Conservation (phyloP, 2,888 invertebrate species). For the Polydrusus pterygomalis region DNA sequence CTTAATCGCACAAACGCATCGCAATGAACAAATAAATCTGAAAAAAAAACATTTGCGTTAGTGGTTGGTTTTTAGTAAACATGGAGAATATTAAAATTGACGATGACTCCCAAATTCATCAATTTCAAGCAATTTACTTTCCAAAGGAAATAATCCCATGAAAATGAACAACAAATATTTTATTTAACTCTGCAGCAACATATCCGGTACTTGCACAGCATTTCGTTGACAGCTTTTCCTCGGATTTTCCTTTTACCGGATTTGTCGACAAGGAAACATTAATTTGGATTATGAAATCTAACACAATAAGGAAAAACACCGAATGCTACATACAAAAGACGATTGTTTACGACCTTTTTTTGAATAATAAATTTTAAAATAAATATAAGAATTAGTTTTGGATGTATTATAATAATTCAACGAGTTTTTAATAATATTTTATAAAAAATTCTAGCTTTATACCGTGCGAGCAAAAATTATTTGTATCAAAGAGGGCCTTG, state of each 20-base stretch:
- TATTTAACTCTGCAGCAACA: conserved; percentile 47
- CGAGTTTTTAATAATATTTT: no score
- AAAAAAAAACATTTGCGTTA: no score
- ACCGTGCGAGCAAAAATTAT: no score
- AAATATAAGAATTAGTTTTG: background rate
- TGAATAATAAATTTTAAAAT: conserved; percentile 1
- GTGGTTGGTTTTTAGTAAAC: no score
- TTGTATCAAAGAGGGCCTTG: no score
- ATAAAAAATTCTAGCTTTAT: no score
- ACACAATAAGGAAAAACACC: conserved; percentile 40
- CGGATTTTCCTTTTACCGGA: conserved; percentile 38
- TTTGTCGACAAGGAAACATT: conserved; percentile 48
- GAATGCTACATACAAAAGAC: conserved; percentile 12
- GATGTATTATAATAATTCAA: no score
- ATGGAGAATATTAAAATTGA: no score
- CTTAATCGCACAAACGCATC: no score
- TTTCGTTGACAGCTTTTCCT: conserved; percentile 47
- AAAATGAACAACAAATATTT: conserved; percentile 36
- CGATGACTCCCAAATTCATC: background rate
- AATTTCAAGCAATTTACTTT: conserved; percentile 34
- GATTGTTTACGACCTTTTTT: conserved; percentile 3
- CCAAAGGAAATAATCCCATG: conserved; percentile 38
- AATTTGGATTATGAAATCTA: conserved; percentile 52
- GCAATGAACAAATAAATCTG: no score
- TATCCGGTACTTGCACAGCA: conserved; percentile 39